Evolutionary conservation across 1,140 invertebrate genomes (phyloP).

Genomic region (Augochlora pura): DNA sequence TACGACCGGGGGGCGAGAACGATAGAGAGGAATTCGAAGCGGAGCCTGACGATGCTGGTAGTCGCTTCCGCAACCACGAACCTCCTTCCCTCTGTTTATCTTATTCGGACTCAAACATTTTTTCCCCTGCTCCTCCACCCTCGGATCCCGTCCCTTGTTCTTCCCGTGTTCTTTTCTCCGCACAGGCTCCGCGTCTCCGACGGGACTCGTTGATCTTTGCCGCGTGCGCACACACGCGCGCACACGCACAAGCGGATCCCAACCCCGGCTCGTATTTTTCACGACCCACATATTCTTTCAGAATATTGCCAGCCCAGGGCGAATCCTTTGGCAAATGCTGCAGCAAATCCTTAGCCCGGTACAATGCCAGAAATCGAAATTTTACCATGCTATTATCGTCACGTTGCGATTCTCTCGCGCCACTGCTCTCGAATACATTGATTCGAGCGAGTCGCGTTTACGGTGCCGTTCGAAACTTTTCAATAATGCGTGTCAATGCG

Average conservation of each 20-base stretch:
- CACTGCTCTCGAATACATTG: background rate
- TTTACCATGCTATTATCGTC: constrained; percentile 30
- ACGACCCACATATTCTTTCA: constrained; percentile 34
- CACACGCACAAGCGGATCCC: constrained; percentile 33
- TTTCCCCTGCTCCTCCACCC: background rate
- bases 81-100: constrained; percentile 36
- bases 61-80: background rate
- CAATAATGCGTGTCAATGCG: background rate
- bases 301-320: constrained; percentile 33
- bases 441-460: background rate
- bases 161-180: background rate
- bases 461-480: background rate
- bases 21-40: constrained; percentile 39
- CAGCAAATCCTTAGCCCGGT: constrained; percentile 48
- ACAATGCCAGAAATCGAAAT: constrained; percentile 21
- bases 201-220: constrained; percentile 34
- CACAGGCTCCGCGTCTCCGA: background rate
- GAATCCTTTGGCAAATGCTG: constrained; percentile 59
- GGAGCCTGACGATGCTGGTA: constrained; percentile 34
- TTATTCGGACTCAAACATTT: background rate
- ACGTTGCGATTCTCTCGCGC: constrained; percentile 31
- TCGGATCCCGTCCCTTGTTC: background rate
- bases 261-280: constrained; percentile 50
- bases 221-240: constrained; percentile 11
- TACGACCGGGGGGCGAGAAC: constrained; percentile 29